phyloP scores from a whole-genome alignment of 2,888 invertebrate genomes.

The Myopa tessellatipennis region DNA sequence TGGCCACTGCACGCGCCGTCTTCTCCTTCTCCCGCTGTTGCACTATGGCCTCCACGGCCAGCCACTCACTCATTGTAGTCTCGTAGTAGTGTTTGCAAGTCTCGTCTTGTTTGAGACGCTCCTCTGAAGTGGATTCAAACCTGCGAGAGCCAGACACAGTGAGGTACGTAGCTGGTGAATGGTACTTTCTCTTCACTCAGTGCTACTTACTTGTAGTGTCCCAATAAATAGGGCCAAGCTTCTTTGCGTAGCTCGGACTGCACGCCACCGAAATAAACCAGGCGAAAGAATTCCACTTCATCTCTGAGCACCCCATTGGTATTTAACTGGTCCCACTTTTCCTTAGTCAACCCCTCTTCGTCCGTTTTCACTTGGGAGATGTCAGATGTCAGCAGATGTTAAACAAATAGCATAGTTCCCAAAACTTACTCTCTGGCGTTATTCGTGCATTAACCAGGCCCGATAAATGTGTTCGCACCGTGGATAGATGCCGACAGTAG shows the following conservation, averaged over 20 bases:
- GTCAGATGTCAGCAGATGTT: not conserved
- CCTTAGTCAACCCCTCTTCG: constrained; percentile 79
- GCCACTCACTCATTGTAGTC: constrained; percentile 94
- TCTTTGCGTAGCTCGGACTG: constrained; percentile 80
- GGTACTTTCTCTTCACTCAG: not conserved
- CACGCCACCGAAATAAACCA: constrained; percentile 90
- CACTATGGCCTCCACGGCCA: constrained; percentile 94
- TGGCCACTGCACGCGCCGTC: constrained; percentile 86
- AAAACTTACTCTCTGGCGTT: constrained; percentile 71
- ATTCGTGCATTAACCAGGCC: constrained; percentile 85
- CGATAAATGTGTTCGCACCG: constrained; percentile 91
- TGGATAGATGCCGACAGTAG: constrained; percentile 91
- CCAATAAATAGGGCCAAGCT: constrained; percentile 91
- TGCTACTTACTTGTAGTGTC: constrained; percentile 76
- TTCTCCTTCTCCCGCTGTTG: constrained; percentile 83
- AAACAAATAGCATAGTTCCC: not conserved
- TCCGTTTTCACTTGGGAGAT: constrained; percentile 71
- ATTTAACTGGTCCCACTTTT: constrained; percentile 79
- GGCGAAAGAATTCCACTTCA: constrained; percentile 80
- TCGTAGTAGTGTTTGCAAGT: constrained; percentile 83
- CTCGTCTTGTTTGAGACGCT: constrained; percentile 75
- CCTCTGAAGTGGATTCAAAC: constrained; percentile 78
- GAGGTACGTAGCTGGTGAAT: not conserved
- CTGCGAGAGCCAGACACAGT: constrained; percentile 49
- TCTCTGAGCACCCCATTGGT: constrained; percentile 74